Percentiles rank a stretch among this genome's conserved stretches.
These are phyloP conservation scores for Heteromyza rotundicornis DNA, from an alignment of 2,888 invertebrate genomes.

Conservation along the genomic window DNA sequence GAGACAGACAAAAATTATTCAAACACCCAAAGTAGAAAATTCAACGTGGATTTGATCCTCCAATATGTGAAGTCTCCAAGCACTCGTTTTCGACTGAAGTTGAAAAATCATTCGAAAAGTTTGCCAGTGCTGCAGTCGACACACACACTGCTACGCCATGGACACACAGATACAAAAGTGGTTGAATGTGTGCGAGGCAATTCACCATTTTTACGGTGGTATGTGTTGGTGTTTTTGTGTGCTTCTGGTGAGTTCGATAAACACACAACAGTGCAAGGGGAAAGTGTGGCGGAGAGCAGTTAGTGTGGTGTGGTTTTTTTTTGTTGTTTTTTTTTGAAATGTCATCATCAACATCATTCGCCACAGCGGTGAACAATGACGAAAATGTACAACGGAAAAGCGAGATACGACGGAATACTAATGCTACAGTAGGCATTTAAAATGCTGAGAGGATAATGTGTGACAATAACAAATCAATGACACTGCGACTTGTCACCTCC, in stretches of 20 bases:
- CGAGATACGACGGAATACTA: background rate
- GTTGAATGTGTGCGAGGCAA: background rate
- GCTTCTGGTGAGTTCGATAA: background rate
- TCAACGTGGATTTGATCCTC: slow-evolving; percentile 61
- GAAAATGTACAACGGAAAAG: background rate
- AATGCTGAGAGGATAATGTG: background rate
- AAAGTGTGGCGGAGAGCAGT: background rate
- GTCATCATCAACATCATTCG: slow-evolving; percentile 3
- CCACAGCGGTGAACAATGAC: slow-evolving; percentile 3
- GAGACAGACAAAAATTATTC: background rate
- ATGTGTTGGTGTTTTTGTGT: background rate
- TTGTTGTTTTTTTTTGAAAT: background rate
- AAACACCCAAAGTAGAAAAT: slow-evolving; percentile 33
- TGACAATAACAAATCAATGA: no score
- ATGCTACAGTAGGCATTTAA: background rate
- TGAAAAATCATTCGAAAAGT: slow-evolving; percentile 2
- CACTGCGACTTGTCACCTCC: no score
- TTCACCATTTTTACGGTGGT: background rate
- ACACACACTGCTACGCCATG: background rate
- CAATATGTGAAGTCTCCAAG: slow-evolving; percentile 62
- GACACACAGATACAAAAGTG: background rate
- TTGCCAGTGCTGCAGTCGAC: background rate
- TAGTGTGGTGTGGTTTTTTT: background rate
- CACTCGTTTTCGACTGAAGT: slow-evolving; percentile 44
- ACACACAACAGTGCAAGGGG: background rate